Evolutionary conservation across 2,113 vertebrate species (phyloP).

Genomic region (Phrynosoma blainvillii): DNA sequence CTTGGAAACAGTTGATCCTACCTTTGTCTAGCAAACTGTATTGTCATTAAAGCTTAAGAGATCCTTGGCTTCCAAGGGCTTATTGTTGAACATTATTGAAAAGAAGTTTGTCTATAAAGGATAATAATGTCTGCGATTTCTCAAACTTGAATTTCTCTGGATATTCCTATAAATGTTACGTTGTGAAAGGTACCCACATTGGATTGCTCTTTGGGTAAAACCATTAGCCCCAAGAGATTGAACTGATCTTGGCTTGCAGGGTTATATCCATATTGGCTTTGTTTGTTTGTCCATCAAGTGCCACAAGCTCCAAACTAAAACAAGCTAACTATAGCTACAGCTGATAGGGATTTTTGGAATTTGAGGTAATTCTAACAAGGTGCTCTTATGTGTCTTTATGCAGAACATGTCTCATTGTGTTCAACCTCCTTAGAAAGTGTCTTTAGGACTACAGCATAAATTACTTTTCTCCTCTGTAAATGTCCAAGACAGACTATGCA

Average conservation of each 20-base stretch:
- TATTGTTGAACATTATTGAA: slow-evolving; percentile 83
- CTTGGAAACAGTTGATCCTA: slow-evolving; percentile 81
- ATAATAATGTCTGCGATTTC: slow-evolving; percentile 66
- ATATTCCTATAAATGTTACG: slow-evolving; percentile 40
- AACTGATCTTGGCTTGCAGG: background rate
- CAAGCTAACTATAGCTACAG: background rate
- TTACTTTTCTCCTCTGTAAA: background rate
- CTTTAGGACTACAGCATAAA: background rate
- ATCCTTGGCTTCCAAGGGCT: slow-evolving; percentile 74
- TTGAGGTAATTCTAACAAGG: background rate
- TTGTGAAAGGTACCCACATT: slow-evolving; percentile 42
- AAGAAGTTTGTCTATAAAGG: slow-evolving; percentile 85
- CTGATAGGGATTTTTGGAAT: background rate
- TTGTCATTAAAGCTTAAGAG: slow-evolving; percentile 80
- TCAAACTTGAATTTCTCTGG: slow-evolving; percentile 40
- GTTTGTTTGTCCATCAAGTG: background rate
- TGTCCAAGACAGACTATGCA: background rate
- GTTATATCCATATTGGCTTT: background rate
- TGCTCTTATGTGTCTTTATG: background rate
- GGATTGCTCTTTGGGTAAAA: background rate
- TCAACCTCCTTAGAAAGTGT: background rate
- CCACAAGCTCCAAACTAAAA: background rate
- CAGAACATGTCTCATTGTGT: background rate
- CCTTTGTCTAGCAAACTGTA: slow-evolving; percentile 76
- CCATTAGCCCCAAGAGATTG: background rate